Conservation (phyloP, 2,797 vertebrate species). For the Macroramphosus scolopax region DNA sequence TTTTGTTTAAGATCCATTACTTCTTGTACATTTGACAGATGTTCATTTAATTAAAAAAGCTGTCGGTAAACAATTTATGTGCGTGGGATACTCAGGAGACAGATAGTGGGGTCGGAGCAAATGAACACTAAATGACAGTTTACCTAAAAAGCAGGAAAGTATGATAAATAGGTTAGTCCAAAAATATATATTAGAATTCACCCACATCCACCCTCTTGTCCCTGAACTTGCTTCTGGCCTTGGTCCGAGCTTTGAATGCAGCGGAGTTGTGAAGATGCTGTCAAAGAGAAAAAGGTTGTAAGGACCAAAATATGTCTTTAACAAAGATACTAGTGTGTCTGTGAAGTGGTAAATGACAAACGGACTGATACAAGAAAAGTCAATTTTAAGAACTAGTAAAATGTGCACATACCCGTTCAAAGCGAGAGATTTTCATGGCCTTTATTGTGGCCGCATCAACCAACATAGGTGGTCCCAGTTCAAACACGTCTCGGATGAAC, state of each 20-base stretch:
- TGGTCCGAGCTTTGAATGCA: constrained; percentile 97
- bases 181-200: constrained; percentile 82
- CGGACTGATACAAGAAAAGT: neutral
- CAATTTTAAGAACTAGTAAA: too few relatives aligned
- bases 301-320: too few relatives aligned
- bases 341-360: too few relatives aligned
- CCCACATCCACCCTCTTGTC: constrained; percentile 96
- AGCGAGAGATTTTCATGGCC: constrained; percentile 94
- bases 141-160: constrained; percentile 31
- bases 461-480: constrained; percentile 91
- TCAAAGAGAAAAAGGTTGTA: neutral
- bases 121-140: constrained; percentile 11
- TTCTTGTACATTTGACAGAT: constrained; percentile 4
- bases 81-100: constrained; percentile 7
- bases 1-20: constrained; percentile 1
- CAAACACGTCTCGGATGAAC: constrained; percentile 96
- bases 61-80: neutral
- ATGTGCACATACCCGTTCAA: constrained; percentile 85
- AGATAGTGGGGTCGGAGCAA: neutral
- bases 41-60: neutral
- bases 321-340: too few relatives aligned
- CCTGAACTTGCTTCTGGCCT: constrained; percentile 94
- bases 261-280: constrained; percentile 98
- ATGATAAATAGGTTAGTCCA: constrained; percentile 35
- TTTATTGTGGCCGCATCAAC: constrained; percentile 90